phyloP scores from a whole-genome alignment of 1,140 invertebrate genomes.

The Sarcophaga peregrina region DNA sequence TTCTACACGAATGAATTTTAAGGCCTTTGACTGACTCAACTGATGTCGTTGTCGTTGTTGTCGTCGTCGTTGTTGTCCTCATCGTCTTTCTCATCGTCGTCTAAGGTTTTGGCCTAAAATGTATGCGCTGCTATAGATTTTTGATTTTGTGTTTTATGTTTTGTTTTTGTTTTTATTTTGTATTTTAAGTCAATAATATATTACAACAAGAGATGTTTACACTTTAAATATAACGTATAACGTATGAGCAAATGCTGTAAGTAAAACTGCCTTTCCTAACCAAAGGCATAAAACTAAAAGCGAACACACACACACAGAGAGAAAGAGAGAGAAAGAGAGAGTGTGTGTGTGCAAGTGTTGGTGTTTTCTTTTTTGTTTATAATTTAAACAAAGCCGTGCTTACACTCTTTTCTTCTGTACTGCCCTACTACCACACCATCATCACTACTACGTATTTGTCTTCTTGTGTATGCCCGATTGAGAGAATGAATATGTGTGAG shows the following conservation, averaged over 20 bases:
- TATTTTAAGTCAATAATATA: conserved; percentile 1
- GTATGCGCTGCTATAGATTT: not conserved
- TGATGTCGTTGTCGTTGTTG: no score
- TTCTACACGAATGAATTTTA: conserved; percentile 48
- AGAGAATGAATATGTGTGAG: conserved; percentile 10
- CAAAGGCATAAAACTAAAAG: not conserved
- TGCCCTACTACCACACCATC: no score
- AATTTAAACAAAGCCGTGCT: no score
- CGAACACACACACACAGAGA: no score
- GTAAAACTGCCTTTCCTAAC: not conserved
- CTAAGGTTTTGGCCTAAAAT: no score
- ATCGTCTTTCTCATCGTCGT: no score
- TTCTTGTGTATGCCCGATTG: no score
- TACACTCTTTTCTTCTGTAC: no score
- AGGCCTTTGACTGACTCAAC: conserved; percentile 44
- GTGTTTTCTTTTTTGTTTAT: not conserved
- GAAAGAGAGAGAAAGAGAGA: not conserved
- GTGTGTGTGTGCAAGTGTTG: not conserved
- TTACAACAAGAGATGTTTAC: not conserved
- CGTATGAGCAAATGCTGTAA: not conserved
- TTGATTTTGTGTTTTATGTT: conserved; percentile 24
- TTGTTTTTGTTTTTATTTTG: no score
- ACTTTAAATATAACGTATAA: not conserved
- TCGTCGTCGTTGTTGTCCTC: no score
- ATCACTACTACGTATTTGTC: no score